Evolutionary conservation across 2,797 vertebrate species (phyloP).

Genomic region (Artibeus lituratus): DNA sequence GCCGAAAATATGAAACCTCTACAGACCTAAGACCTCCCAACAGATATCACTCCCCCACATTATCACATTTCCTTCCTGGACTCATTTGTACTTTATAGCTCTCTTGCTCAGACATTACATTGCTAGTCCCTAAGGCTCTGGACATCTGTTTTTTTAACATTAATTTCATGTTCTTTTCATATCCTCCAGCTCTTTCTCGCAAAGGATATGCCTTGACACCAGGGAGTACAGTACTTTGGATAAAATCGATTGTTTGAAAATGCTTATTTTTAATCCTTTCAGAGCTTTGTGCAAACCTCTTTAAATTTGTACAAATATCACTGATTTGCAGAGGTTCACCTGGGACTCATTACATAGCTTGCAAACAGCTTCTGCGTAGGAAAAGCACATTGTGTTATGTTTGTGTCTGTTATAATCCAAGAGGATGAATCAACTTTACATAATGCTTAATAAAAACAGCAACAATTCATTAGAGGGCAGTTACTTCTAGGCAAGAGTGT

Average conservation of each 20-base stretch:
- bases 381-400: constrained; percentile 50
- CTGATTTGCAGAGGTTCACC: constrained; percentile 31
- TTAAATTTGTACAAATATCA: constrained; percentile 49
- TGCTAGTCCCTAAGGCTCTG: constrained; percentile 9
- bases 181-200: constrained; percentile 24
- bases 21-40: constrained; percentile 43
- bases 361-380: constrained; percentile 41
- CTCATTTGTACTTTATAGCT: constrained; percentile 45
- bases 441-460: constrained; percentile 64
- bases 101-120: constrained; percentile 16
- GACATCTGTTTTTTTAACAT: constrained; percentile 69
- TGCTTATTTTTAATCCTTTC: constrained; percentile 64
- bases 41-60: constrained; percentile 28
- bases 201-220: constrained; percentile 48
- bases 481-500: constrained; percentile 46
- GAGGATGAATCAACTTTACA: constrained; percentile 58
- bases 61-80: constrained; percentile 59
- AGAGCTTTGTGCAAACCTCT: constrained; percentile 53
- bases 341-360: constrained; percentile 15
- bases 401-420: constrained; percentile 58
- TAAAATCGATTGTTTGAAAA: neutral
- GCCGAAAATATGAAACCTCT: constrained; percentile 64
- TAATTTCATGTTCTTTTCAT: constrained; percentile 55
- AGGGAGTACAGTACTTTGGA: constrained; percentile 34
- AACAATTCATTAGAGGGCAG: constrained; percentile 38